phyloP scores from a whole-genome alignment of 2,113 vertebrate genomes.

The Acrocephalus kingi region DNA sequence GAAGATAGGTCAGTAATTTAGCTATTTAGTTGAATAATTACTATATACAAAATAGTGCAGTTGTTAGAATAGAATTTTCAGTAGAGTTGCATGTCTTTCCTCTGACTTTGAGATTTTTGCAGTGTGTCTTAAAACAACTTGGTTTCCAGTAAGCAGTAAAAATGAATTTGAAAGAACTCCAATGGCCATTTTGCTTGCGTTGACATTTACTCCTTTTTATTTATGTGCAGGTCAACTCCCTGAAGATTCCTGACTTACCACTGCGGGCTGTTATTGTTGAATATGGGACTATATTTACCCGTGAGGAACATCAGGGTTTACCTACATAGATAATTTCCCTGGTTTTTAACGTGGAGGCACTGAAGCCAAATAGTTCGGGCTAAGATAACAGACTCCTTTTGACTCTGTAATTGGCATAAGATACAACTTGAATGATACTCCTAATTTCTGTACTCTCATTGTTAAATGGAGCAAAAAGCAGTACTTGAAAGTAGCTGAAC shows the following conservation, averaged over 20 bases:
- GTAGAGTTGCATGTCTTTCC: not conserved
- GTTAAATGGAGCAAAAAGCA: constrained; percentile 2
- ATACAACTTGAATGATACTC: not conserved
- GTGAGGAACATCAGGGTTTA: not conserved
- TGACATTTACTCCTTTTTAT: not conserved
- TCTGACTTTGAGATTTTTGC: not conserved
- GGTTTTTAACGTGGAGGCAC: not conserved
- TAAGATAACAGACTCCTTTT: not conserved
- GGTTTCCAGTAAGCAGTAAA: not conserved
- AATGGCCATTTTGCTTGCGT: not conserved
- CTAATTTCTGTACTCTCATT: not conserved
- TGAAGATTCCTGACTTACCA: not conserved
- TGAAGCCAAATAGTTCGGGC: not conserved
- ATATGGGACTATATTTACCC: not conserved
- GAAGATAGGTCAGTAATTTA: not conserved
- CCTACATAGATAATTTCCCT: not conserved
- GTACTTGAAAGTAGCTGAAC: not conserved
- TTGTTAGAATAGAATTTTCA: not conserved
- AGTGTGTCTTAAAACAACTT: not conserved
- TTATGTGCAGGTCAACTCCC: not conserved
- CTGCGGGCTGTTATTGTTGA: not conserved
- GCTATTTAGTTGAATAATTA: not conserved
- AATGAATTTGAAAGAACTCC: not conserved
- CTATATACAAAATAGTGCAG: not conserved
- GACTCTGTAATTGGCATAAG: not conserved